phyloP scores from a whole-genome alignment of 2,113 vertebrate genomes.

The Aegithalos caudatus region DNA sequence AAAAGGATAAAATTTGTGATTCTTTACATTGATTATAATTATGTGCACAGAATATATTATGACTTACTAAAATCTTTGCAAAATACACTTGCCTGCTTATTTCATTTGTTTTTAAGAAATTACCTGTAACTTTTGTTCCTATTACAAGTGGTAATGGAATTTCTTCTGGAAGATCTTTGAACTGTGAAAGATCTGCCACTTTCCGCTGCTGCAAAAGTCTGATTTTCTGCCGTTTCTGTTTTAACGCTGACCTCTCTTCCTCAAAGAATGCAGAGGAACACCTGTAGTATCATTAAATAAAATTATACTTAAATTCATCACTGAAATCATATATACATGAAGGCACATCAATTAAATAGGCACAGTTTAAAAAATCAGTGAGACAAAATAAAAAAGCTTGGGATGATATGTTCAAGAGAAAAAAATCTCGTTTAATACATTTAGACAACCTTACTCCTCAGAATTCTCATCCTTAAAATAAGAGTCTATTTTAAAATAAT shows the following conservation, averaged over 20 bases:
- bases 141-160: slow-evolving; percentile 95
- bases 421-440: accelerated
- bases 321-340: background rate
- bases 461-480: background rate
- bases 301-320: background rate
- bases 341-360: background rate
- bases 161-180: slow-evolving; percentile 98
- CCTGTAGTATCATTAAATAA: slow-evolving; percentile 64
- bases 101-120: background rate
- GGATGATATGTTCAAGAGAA: background rate
- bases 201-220: slow-evolving; percentile 93
- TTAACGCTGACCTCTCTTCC: slow-evolving; percentile 91
- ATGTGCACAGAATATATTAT: background rate
- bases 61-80: background rate
- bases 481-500: background rate
- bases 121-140: slow-evolving; percentile 98
- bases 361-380: background rate
- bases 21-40: background rate
- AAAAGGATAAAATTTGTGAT: background rate
- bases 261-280: slow-evolving; percentile 98
- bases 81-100: background rate
- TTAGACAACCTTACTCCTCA: background rate
- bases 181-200: slow-evolving; percentile 91
- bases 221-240: slow-evolving; percentile 96
- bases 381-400: background rate